Percentiles rank a stretch among this genome's conserved stretches.
Evolutionary conservation across 2,888 invertebrate genomes (phyloP).

Genomic region (Heliconius sara): DNA sequence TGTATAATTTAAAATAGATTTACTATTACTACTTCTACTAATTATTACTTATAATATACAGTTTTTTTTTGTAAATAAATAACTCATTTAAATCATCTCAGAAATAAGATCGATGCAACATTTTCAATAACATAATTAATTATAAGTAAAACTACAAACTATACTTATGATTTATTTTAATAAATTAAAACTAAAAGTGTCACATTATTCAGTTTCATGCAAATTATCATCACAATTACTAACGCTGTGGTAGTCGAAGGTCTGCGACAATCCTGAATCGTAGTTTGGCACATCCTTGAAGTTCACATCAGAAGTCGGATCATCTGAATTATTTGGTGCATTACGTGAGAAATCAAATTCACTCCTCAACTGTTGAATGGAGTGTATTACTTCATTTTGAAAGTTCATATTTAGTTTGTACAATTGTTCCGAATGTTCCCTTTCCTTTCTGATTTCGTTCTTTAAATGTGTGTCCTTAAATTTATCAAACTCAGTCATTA

Average conservation of each 20-base stretch:
- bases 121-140: neutral
- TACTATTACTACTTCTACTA: too few relatives aligned
- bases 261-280: conserved; percentile 53
- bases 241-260: conserved; percentile 30
- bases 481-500: conserved; percentile 77
- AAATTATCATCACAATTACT: conserved; percentile 27
- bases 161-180: conserved; percentile 19
- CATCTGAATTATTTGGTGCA: conserved; percentile 59
- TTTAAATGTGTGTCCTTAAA: conserved; percentile 75
- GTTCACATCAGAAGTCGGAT: conserved; percentile 51
- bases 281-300: conserved; percentile 66
- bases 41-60: too few relatives aligned
- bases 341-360: conserved; percentile 73
- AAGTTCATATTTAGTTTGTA: conserved; percentile 79
- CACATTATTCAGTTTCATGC: neutral
- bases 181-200: conserved; percentile 1
- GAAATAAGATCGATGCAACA: neutral
- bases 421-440: conserved; percentile 76
- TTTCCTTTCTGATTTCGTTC: conserved; percentile 73
- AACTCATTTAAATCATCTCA: neutral
- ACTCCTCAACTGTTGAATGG: conserved; percentile 74
- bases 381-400: conserved; percentile 76
- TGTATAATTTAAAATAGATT: neutral
- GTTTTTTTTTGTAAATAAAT: too few relatives aligned
- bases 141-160: conserved; percentile 29